Evolutionary conservation across 1,140 invertebrate species (phyloP).

Genomic region (Drosophila sulfurigaster): DNA sequence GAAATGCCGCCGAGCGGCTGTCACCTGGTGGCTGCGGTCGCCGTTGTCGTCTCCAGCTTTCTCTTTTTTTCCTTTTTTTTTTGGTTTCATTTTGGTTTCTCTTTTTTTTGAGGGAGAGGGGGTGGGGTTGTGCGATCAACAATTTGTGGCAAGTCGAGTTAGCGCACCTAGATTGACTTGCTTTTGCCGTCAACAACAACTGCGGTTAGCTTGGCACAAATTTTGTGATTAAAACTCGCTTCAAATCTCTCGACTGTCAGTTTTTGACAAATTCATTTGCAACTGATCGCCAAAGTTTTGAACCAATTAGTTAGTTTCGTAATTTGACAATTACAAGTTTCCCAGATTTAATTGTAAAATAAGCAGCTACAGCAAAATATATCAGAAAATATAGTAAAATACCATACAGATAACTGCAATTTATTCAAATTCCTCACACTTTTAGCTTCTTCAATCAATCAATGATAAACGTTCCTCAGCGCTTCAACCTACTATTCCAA

Average conservation of each 20-base stretch:
- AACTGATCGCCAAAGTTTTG: neutral
- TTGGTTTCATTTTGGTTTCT: neutral
- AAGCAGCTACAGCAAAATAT: too few relatives aligned
- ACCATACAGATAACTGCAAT: too few relatives aligned
- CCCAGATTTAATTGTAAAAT: too few relatives aligned
- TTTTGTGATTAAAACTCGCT: neutral
- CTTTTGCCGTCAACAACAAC: neutral
- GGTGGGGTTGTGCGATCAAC: constrained; percentile 24
- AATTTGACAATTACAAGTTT: too few relatives aligned
- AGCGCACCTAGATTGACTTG: constrained; percentile 20
- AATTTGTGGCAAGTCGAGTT: constrained; percentile 27
- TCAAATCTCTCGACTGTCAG: neutral
- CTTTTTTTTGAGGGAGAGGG: neutral
- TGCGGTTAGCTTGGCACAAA: neutral
- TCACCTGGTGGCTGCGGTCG: constrained; percentile 48
- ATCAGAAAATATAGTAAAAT: too few relatives aligned
- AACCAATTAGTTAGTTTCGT: neutral
- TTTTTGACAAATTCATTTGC: neutral
- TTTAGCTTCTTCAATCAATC: too few relatives aligned
- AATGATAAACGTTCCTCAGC: too few relatives aligned
- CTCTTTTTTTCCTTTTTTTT: constrained; percentile 1
- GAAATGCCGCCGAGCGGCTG: constrained; percentile 55
- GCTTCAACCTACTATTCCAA: too few relatives aligned
- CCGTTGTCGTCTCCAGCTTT: neutral
- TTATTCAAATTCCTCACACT: too few relatives aligned